Conservation (phyloP, 64 coral and sea anemone species). For the Acropora yongei region DNA sequence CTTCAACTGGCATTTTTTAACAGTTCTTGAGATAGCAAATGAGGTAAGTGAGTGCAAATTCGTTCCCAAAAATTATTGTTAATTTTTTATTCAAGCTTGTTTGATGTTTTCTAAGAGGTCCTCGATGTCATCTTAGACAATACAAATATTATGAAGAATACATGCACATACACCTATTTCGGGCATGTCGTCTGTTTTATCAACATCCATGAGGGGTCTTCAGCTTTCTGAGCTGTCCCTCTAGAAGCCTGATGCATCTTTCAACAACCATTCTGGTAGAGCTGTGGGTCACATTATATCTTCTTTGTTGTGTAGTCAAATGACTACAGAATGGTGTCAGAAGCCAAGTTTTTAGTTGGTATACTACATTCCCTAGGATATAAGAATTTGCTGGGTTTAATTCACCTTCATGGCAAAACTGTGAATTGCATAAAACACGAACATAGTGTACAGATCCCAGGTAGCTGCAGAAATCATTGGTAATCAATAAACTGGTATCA, state of each 20-base stretch:
- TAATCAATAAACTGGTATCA: conserved; percentile 44
- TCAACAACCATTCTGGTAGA: conserved; percentile 45
- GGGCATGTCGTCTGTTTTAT: conserved; percentile 7
- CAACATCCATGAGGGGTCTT: conserved; percentile 19
- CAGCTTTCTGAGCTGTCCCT: conserved; percentile 32
- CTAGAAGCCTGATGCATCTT: conserved; percentile 34
- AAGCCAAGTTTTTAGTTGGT: conserved; percentile 39
- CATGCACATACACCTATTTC: conserved; percentile 4
- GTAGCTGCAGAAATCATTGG: conserved; percentile 54
- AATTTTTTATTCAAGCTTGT: no score
- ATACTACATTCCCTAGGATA: conserved; percentile 44
- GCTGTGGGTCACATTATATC: conserved; percentile 4
- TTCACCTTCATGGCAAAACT: conserved; percentile 42
- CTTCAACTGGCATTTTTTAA: no score
- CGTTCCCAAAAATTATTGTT: no score
- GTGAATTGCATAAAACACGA: conserved; percentile 44
- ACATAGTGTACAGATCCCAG: conserved; percentile 50
- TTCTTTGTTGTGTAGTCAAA: conserved; percentile 22
- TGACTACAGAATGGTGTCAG: conserved; percentile 32
- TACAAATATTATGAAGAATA: conserved; percentile 5
- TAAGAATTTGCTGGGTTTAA: conserved; percentile 54
- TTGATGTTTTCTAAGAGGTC: neutral
- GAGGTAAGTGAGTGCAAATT: no score
- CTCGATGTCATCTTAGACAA: neutral
- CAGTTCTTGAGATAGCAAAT: no score